Evolutionary conservation across 2,113 vertebrate genomes (phyloP), one percentile per base, ranked within the genome.

Genomic region (Perognathus longimembris): DNA sequence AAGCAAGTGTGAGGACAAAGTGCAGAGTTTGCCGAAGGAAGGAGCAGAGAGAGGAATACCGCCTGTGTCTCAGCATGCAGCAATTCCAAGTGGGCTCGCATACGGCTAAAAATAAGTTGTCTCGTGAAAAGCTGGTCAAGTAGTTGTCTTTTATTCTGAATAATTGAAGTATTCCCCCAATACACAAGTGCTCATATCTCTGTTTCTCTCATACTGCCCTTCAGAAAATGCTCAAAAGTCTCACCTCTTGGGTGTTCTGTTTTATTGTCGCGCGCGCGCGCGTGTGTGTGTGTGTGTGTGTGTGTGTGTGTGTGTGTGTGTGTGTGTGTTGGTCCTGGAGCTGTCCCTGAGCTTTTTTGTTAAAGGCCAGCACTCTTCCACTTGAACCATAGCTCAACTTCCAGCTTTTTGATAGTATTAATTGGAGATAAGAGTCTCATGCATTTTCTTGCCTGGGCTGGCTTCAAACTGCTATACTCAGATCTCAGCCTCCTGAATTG

Each of bases 1-100:
- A 63, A 84, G 95, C 80, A 26, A 92, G 74, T 30, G 94, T 7
- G 54, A 91, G 89, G 97, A 98, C 97, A 97, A 97, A 97, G 95
- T 85, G 95, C 93, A 97, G 97, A 95, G 95, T 69, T 91, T 78
- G 63, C 59, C 86, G 63, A 95, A 97, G 67, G 90, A 96, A 70
- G 92, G 81, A 45, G 28, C 59, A 90, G 85, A 69, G 85, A 86
- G 69, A 82, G 90, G 69, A 21, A 59, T 7, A 6, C 61, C 77
- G 95, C 91, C 94, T 73, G 86, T 92, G 89, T 75, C 94, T 92
- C 89, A 86, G 59, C 90, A 75, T 85, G 97, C 96, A 94, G 42
- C 88, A 95, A 96, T 96, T 83, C 80, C 88, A 94, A 42, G 86
- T 71, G 95, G 94, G 88, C 94, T 90, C 97, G 96, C 95, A 94